Evolutionary conservation across 1,140 invertebrate genomes (phyloP).

Genomic region (Zaprionus ghesquierei): DNA sequence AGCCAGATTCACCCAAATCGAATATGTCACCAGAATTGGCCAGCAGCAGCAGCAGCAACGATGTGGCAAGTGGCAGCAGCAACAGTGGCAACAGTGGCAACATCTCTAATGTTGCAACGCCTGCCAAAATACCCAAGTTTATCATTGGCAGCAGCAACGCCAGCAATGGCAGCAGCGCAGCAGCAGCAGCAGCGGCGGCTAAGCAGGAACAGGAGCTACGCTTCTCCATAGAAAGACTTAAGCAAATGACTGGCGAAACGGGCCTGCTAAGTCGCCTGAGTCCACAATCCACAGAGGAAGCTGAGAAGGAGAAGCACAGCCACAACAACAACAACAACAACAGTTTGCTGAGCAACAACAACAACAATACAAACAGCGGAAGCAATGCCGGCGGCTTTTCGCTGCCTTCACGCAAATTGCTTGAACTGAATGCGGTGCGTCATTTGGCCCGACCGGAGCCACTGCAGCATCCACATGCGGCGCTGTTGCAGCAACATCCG

Average conservation of each 20-base stretch:
- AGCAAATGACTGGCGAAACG: constrained; percentile 77
- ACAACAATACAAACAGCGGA: constrained; percentile 17
- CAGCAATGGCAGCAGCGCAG: constrained; percentile 38
- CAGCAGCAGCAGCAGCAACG: constrained; percentile 14
- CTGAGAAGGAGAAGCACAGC: constrained; percentile 56
- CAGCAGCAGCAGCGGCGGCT: constrained; percentile 32
- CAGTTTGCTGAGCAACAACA: constrained; percentile 39
- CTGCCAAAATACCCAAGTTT: constrained; percentile 76
- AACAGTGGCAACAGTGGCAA: too few relatives aligned
- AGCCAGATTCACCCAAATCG: constrained; percentile 79
- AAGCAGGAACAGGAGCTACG: constrained; percentile 66
- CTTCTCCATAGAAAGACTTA: constrained; percentile 76
- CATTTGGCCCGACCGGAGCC: constrained; percentile 73
- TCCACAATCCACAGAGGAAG: constrained; percentile 54
- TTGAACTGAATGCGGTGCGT: constrained; percentile 59
- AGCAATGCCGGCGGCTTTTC: constrained; percentile 32
- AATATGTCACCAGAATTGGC: constrained; percentile 69
- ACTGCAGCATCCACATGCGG: constrained; percentile 77
- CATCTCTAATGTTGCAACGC: constrained; percentile 27
- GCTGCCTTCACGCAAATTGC: constrained; percentile 56
- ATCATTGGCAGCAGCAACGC: constrained; percentile 55
- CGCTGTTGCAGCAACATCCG: constrained; percentile 75
- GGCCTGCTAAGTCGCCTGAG: constrained; percentile 66
- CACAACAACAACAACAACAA: constrained; percentile 52
- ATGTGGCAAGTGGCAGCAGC: constrained; percentile 3